Base-by-base conservation (phyloP, 1,140 invertebrate species). In the Archivesica marissinica region DNA sequence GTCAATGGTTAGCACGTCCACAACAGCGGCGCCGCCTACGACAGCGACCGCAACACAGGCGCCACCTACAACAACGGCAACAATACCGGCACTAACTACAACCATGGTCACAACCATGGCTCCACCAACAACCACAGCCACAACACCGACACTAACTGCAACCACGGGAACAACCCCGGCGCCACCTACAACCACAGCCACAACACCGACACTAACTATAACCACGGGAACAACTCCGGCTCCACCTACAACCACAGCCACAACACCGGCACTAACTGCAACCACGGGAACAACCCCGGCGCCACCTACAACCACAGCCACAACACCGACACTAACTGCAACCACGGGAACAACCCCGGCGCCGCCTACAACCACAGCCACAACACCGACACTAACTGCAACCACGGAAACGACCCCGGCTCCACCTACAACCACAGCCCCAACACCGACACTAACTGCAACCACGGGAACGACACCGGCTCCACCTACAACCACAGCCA, bases 81-180 rank as follows among this genome's bases (percentile, higher is more conserved):
- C 61, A 38, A 11, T n/a, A 15, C 2, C 39, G n/a, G n/a, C 68
- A 25, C 17, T 41, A 4, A 52, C 41, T 11, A 59, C n/a, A n/a
- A n/a, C n/a, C n/a, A n/a, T n/a, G n/a, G n/a, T n/a, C n/a, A 50
- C 47, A n/a, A n/a, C 47, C 13, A 50, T n/a, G 47, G n/a, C 47
- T 13, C 13, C 47, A n/a, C 13, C 47, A n/a, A n/a, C 47, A n/a
- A n/a, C n/a, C n/a, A n/a, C n/a, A n/a, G n/a, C 75, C 1, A 59
- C 75, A 59, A 39, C 54, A 17, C 1, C 75, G 20, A 39, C 74
- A 15, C n/a, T 28, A 38, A 7, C 74, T n/a, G 3, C 74, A 4
- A 56, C 74, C 11, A 50, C 56, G n/a, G 41, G 52, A 20, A 54
- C 75, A 25, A 54, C 72, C 20, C 13, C 64, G 30, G 20, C 64